Percentiles rank a stretch among this genome's conserved stretches.
Conservation (phyloP, 92 coral and sea anemone genomes). For the Blastomussa wellsi region DNA sequence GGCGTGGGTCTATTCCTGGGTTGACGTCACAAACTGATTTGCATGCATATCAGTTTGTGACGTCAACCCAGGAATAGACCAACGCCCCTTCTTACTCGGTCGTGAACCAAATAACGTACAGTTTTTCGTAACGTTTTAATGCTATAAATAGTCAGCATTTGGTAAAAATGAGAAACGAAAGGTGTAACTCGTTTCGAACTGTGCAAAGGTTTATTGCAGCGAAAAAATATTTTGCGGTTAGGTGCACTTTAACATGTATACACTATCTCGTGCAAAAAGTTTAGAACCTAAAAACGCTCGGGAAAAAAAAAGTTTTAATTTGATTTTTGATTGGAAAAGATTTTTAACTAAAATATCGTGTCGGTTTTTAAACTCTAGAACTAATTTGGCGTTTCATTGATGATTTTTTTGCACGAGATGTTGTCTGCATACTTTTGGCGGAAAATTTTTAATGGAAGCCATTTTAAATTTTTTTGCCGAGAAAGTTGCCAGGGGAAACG, state of each 20-base stretch:
- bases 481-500: slow-evolving; percentile 12
- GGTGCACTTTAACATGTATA: background rate
- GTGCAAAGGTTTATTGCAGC: too few relatives aligned
- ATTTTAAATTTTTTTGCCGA: slow-evolving; percentile 5
- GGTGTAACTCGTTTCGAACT: too few relatives aligned
- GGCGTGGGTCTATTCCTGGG: too few relatives aligned
- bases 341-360: background rate
- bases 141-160: too few relatives aligned
- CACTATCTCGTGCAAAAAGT: background rate
- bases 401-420: background rate
- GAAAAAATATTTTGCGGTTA: too few relatives aligned
- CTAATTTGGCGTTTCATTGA: background rate
- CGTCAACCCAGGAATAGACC: too few relatives aligned
- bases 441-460: background rate
- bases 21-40: too few relatives aligned
- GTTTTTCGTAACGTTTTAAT: too few relatives aligned
- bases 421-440: background rate
- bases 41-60: too few relatives aligned
- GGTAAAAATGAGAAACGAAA: too few relatives aligned
- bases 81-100: too few relatives aligned
- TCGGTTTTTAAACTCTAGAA: background rate
- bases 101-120: too few relatives aligned
- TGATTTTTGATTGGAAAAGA: background rate
- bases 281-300: background rate
- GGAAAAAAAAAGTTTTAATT: background rate